A percentile compares a stretch with the other conserved stretches of the same genome.
Evolutionary conservation across 37 sponge, comb jelly and placozoan genomes (phyloP).

Genomic region (Geodia barretti): DNA sequence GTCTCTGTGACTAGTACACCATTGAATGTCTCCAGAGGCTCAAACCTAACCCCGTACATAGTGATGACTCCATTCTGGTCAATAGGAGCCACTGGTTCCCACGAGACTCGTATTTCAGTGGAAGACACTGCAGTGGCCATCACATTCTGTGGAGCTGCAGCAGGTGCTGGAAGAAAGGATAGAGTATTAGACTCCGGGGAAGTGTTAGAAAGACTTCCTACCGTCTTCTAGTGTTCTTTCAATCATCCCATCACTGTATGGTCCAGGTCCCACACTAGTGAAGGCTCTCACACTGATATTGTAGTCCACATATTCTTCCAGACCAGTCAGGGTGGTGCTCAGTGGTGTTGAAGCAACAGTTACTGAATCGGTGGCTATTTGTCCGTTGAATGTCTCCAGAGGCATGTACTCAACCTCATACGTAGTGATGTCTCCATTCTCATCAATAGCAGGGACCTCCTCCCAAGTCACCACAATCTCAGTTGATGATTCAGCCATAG

Average conservation of each 20-base stretch:
- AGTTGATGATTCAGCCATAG: neutral
- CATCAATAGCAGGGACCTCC: neutral
- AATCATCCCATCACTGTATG: slow-evolving; percentile 8
- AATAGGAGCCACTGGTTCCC: slow-evolving; percentile 8
- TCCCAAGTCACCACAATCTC: slow-evolving; percentile 21
- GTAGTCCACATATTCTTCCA: slow-evolving; percentile 19
- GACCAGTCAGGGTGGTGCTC: slow-evolving; percentile 1
- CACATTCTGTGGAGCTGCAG: slow-evolving; percentile 3
- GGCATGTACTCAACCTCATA: slow-evolving; percentile 6
- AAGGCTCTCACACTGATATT: slow-evolving; percentile 30
- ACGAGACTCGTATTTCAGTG: slow-evolving; percentile 8
- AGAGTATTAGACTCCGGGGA: too few relatives aligned
- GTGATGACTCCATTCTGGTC: slow-evolving; percentile 51
- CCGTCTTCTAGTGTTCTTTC: slow-evolving; percentile 9
- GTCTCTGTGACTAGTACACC: neutral
- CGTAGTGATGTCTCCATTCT: slow-evolving; percentile 49
- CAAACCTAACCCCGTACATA: slow-evolving; percentile 13
- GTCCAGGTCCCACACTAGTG: slow-evolving; percentile 35
- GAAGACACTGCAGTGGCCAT: neutral
- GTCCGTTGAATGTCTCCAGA: neutral
- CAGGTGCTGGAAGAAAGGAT: slow-evolving; percentile 6
- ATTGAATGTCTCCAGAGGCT: slow-evolving; percentile 1
- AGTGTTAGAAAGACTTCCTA: too few relatives aligned
- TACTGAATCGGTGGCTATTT: neutral
- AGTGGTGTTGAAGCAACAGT: neutral